Evolutionary conservation across 2,113 vertebrate genomes (phyloP).

Genomic region (Poeciliopsis retropinna): DNA sequence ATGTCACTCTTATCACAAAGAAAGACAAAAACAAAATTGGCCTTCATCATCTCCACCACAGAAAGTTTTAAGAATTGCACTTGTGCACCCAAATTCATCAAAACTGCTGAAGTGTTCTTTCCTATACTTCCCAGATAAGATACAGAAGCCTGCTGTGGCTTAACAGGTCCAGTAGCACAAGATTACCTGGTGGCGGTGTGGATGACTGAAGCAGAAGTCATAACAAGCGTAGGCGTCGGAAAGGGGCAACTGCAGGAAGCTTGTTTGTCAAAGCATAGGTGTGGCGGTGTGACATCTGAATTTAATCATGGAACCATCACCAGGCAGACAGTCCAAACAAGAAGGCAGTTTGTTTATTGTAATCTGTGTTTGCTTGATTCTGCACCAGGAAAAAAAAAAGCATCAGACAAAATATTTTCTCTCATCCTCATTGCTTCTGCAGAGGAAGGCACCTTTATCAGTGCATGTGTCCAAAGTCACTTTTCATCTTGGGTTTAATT

Average conservation of each 20-base stretch:
- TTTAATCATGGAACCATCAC: conserved; percentile 28
- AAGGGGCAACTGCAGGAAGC: conserved; percentile 11
- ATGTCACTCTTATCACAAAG: conserved; percentile 4
- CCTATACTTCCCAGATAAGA: conserved; percentile 9
- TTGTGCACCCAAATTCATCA: background rate
- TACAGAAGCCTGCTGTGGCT: background rate
- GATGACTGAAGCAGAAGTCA: conserved; percentile 23
- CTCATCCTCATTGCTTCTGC: conserved; percentile 1
- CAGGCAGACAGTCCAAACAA: conserved; percentile 75
- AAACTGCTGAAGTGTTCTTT: conserved; percentile 5
- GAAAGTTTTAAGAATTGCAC: background rate
- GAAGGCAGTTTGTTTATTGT: conserved; percentile 48
- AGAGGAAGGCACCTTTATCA: conserved; percentile 45
- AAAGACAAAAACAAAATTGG: conserved; percentile 11
- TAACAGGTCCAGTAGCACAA: background rate
- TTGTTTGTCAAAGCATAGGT: background rate
- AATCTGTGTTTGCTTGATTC: conserved; percentile 19
- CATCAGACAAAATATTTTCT: conserved; percentile 25
- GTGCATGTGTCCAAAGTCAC: conserved; percentile 49
- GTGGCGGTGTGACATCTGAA: background rate
- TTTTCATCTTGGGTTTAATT: background rate
- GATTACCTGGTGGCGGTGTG: background rate
- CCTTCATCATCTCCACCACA: background rate
- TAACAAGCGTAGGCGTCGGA: conserved; percentile 22
- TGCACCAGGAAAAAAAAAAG: conserved; percentile 29